phyloP scores from a whole-genome alignment of 1,140 invertebrate genomes.

The Drosophila littoralis region DNA sequence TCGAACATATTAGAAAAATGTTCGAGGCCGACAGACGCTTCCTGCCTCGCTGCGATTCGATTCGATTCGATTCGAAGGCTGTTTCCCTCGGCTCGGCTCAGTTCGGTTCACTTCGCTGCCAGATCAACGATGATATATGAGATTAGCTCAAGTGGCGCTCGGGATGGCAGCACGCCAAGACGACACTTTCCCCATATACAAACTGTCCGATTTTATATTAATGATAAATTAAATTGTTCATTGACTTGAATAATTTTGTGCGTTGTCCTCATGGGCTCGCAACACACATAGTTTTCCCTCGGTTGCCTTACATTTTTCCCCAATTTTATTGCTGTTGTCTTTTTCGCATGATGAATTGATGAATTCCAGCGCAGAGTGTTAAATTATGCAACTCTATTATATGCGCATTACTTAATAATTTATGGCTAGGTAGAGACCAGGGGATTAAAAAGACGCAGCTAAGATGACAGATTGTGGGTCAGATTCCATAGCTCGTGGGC shows the following conservation, averaged over 20 bases:
- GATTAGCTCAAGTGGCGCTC: constrained; percentile 76
- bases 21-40: constrained; percentile 34
- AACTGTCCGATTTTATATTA: constrained; percentile 81
- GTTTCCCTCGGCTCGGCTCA: constrained; percentile 18
- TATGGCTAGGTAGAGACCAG: constrained; percentile 41
- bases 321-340: constrained; percentile 10
- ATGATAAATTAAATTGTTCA: constrained; percentile 83
- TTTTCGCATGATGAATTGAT: constrained; percentile 70
- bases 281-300: constrained; percentile 50
- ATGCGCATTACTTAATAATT: constrained; percentile 69
- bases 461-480: constrained; percentile 7
- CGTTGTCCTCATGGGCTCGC: constrained; percentile 62
- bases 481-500: no score
- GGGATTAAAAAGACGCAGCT: not conserved
- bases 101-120: constrained; percentile 35
- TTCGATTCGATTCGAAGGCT: not conserved
- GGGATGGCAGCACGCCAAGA: constrained; percentile 75
- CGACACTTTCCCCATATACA: constrained; percentile 62
- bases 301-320: not conserved
- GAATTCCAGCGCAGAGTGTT: constrained; percentile 47
- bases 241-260: constrained; percentile 83
- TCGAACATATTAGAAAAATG: constrained; percentile 80
- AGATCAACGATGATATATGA: constrained; percentile 77
- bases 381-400: constrained; percentile 77
- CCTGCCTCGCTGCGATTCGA: constrained; percentile 17